phyloP scores from a whole-genome alignment of 2,888 invertebrate species.

The Sceliomorpha sp. region DNA sequence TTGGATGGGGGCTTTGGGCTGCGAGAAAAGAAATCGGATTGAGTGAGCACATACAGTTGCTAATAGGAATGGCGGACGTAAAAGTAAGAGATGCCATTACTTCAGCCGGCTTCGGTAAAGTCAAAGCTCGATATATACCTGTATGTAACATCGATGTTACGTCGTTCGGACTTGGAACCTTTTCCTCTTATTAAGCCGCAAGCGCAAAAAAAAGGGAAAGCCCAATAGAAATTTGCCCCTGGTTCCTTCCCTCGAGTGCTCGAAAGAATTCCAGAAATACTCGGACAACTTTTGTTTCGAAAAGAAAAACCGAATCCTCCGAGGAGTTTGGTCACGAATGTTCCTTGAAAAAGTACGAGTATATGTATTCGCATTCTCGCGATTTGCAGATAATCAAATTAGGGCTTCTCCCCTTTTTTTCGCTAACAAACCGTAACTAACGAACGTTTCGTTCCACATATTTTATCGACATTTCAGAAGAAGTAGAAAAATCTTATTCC shows the following conservation, averaged over 20 bases:
- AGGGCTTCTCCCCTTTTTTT: too few relatives aligned
- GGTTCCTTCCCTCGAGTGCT: constrained; percentile 7
- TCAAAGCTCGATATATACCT: constrained; percentile 36
- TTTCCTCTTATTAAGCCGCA: constrained; percentile 29
- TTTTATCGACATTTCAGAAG: too few relatives aligned
- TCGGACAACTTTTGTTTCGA: constrained; percentile 40
- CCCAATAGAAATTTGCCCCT: constrained; percentile 11
- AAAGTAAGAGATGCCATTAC: constrained; percentile 55
- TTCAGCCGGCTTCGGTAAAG: constrained; percentile 25
- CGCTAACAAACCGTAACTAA: too few relatives aligned
- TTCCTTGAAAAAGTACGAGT: background rate
- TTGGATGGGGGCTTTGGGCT: constrained; percentile 17
- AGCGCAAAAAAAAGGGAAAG: too few relatives aligned
- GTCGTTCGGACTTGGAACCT: constrained; percentile 19
- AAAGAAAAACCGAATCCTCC: constrained; percentile 10
- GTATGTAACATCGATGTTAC: constrained; percentile 40
- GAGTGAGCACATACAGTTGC: constrained; percentile 52
- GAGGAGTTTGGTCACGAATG: constrained; percentile 1
- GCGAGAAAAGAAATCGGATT: constrained; percentile 44
- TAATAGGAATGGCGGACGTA: constrained; percentile 54
- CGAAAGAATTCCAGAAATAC: constrained; percentile 36
- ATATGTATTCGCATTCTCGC: too few relatives aligned
- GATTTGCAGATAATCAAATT: too few relatives aligned
- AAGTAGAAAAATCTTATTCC: too few relatives aligned
- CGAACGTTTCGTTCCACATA: too few relatives aligned